Evolutionary conservation across 2,888 invertebrate species (phyloP), one percentile per base, ranked within the genome.

Genomic region (Amiota communis): DNA sequence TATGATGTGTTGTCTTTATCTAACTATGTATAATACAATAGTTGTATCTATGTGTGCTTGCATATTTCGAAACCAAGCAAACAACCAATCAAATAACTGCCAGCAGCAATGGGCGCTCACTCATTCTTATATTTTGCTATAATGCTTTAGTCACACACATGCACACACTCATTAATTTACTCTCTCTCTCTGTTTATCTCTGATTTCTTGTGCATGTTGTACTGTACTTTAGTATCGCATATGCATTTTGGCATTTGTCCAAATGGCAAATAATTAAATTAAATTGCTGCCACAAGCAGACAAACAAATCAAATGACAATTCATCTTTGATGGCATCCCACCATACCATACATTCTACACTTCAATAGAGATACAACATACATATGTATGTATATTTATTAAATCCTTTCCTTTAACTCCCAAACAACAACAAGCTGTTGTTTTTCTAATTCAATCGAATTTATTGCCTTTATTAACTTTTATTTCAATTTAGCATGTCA

Each of bases 231-330:
- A 15, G 53, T 68, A 68, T 68, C 67, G 51, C 67, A 67, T 68
- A 68, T 59, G 20, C 53, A 68, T 75, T 77, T 74, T 87, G 87
- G 86, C 86, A 84, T 77, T 82, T 80, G 75, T 83, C 88, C 88
- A 87, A 87, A 87, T 87, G 85, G 81, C 86, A 87, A 88, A 87
- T 88, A 87, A 88, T 88, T 88, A 87, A 88, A 88, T 87, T 88
- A 86, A 86, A 87, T 82, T 86, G 81, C 81, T 80, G 82, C 80
- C 87, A 86, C 83, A 86, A 82, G 81, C 82, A 85, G 86, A 81
- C 85, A 86, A 83, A 86, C 84, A 84, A 86, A 82, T 85, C 80
- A 86, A 85, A 85, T 82, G 84, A 78, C 85, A 81, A 84, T 86
- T 85, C 85, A 84, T 86, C 83, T 79, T 81, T 76, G 75, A 78